Conservation (phyloP, 2,888 invertebrate species). For the Dicyrtomina minuta region DNA sequence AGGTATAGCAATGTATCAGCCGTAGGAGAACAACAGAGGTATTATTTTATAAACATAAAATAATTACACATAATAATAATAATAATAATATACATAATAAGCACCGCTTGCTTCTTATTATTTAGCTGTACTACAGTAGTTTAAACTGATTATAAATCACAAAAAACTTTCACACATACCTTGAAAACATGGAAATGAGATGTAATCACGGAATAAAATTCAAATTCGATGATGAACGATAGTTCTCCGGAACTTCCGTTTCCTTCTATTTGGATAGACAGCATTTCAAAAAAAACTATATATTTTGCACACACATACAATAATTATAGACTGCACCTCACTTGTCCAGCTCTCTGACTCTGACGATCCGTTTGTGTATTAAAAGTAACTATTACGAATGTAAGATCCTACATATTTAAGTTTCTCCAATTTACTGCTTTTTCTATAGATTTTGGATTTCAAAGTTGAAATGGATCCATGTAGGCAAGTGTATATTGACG, state of each 20-base stretch:
- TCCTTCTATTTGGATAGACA: neutral
- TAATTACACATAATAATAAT: neutral
- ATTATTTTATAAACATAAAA: too few species aligned
- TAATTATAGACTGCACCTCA: too few species aligned
- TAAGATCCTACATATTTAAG: too few species aligned
- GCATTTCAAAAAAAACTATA: neutral
- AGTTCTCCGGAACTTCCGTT: neutral
- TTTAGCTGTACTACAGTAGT: neutral
- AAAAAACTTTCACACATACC: neutral
- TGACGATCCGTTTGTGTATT: too few species aligned
- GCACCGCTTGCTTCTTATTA: neutral
- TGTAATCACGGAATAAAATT: slow-evolving; percentile 8
- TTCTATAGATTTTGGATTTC: too few species aligned
- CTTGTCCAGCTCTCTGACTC: too few species aligned
- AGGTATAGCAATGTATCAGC: neutral
- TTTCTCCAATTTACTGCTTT: too few species aligned
- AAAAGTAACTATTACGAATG: too few species aligned
- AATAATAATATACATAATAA: neutral
- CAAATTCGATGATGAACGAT: neutral
- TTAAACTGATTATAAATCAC: neutral
- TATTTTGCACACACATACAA: too few species aligned
- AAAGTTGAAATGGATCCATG: too few species aligned
- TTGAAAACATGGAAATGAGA: slow-evolving; percentile 7
- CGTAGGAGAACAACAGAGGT: too few species aligned
- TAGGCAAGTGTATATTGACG: too few species aligned